Evolutionary conservation across 2,113 vertebrate genomes (phyloP), one percentile per base, ranked within the genome.

Genomic region (Alethe castanea): DNA sequence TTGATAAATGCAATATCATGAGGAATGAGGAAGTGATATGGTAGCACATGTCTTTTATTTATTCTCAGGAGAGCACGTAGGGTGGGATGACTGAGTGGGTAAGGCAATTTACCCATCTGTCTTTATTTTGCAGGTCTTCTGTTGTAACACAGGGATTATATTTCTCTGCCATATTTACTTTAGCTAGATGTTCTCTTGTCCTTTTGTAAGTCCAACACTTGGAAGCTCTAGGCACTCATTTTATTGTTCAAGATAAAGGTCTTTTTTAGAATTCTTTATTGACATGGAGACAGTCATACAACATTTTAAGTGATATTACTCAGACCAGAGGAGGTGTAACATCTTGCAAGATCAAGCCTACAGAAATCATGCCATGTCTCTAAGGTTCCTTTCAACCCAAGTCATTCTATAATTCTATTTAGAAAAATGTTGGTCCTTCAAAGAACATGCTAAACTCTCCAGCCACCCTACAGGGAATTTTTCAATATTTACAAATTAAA

Each of bases 81-180:
- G 73, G 84, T 94, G 45, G 84, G 91, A 87, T 91, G 91, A 65
- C 78, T 94, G 93, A 95, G 91, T 95, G 87, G 86, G 86, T 85
- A 61, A 61, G 36, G 54, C 45, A 25, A 53, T 64, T 79, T 81
- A 81, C 25, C 89, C 95, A 96, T 95, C 93, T 94, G 94, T 95
- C 93, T 91, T 84, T 87, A 77, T 91, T 95, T 94, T 94, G 44
- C 47, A 77, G 29, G 40, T 91, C n/a, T 91, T 71, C 26, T 29
- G 45, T 72, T 92, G 59, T 25, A 85, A 79, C 54, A 71, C 10
- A 89, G 53, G 28, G 89, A 35, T 53, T 76, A 3, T 19, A 80
- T 72, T 87, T 92, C 40, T 90, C 31, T 94, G 42, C 12, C 53
- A 61, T 90, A 31, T 85, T 94, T 95, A 84, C 38, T 83, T 53